Conservation (phyloP, 2,888 invertebrate genomes). For the Sisyra nigra region DNA sequence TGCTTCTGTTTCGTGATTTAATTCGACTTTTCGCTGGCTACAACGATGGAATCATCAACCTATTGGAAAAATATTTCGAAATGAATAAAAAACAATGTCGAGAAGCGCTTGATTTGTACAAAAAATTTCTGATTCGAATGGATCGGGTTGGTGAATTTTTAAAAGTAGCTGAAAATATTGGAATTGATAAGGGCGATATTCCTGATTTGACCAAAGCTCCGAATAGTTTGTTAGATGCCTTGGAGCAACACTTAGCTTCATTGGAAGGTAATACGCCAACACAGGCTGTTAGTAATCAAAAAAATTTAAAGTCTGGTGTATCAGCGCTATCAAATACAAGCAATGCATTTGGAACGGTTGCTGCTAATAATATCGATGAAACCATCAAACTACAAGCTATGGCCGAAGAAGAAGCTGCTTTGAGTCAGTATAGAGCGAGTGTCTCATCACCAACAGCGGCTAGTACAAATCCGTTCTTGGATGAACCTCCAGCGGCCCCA, state of each 20-base stretch:
- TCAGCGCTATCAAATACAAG: slow-evolving; percentile 78
- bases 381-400: slow-evolving; percentile 71
- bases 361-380: slow-evolving; percentile 69
- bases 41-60: slow-evolving; percentile 98
- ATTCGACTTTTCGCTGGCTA: slow-evolving; percentile 98
- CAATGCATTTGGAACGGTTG: slow-evolving; percentile 74
- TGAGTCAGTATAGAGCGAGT: slow-evolving; percentile 89
- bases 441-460: slow-evolving; percentile 56
- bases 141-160: slow-evolving; percentile 97
- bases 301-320: slow-evolving; percentile 80
- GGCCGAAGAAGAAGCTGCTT: slow-evolving; percentile 90
- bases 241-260: slow-evolving; percentile 90
- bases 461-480: slow-evolving; percentile 70
- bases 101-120: slow-evolving; percentile 96
- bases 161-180: slow-evolving; percentile 79
- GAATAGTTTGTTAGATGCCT: slow-evolving; percentile 89
- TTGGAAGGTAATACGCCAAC: slow-evolving; percentile 89
- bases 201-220: slow-evolving; percentile 98
- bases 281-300: slow-evolving; percentile 70
- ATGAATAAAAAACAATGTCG: slow-evolving; percentile 99
- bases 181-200: slow-evolving; percentile 98
- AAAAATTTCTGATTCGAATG: slow-evolving; percentile 97
- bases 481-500: slow-evolving; percentile 26
- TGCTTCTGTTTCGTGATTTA: slow-evolving; percentile 96
- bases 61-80: slow-evolving; percentile 98